Conservation (phyloP, 2,797 vertebrate genomes). For the Dallia pectoralis region DNA sequence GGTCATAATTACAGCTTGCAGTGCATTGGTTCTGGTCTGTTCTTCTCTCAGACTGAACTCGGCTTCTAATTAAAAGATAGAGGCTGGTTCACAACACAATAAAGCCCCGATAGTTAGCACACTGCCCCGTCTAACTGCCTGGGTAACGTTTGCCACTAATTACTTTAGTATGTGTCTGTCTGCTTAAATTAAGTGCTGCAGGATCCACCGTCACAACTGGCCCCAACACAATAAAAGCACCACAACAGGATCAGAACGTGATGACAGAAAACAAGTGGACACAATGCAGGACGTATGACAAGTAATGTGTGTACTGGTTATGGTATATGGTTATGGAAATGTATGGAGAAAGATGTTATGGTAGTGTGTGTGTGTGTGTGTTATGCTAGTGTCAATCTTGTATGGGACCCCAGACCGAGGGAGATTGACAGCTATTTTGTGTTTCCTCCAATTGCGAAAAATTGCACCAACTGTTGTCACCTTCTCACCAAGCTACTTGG, state of each 20-base stretch:
- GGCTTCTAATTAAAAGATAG: constrained; percentile 53
- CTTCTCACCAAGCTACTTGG: too few species aligned
- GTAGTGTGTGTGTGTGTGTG: neutral
- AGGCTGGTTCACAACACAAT: constrained; percentile 37
- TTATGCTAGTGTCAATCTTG: too few species aligned
- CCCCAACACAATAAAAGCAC: constrained; percentile 50
- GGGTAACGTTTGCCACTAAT: constrained; percentile 53
- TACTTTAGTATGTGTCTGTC: constrained; percentile 50
- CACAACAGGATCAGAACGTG: neutral
- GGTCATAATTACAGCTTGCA: constrained; percentile 40
- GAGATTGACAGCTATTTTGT: too few species aligned
- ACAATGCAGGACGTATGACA: too few species aligned
- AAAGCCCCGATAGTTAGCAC: constrained; percentile 29
- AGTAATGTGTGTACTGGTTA: neutral
- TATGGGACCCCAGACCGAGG: too few species aligned
- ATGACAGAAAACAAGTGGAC: neutral
- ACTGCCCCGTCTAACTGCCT: neutral
- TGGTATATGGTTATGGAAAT: neutral
- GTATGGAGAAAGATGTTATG: neutral
- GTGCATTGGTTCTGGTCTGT: constrained; percentile 6
- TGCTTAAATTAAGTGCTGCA: constrained; percentile 46
- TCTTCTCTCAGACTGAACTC: constrained; percentile 19
- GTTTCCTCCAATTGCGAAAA: too few species aligned
- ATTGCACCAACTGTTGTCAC: too few species aligned
- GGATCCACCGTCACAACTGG: constrained; percentile 36